These are phyloP conservation scores for Conchocele bisecta DNA, from an alignment of 2,888 invertebrate species.

Conservation along the genomic window DNA sequence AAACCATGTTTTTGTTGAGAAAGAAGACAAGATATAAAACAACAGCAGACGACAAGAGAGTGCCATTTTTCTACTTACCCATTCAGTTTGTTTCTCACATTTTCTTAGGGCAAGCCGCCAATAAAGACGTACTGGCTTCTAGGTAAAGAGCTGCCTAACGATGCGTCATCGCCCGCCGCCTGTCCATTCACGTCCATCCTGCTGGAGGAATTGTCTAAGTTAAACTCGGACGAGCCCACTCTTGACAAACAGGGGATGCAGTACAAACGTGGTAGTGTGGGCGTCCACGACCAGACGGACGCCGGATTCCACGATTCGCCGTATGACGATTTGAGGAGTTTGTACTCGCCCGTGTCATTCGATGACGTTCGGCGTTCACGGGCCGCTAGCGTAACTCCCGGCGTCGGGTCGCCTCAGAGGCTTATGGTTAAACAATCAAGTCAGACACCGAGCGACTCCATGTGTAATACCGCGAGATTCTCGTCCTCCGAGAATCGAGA, in stretches of 20 bases:
- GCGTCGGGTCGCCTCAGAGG: no score
- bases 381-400: constrained; percentile 18
- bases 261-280: neutral
- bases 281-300: no score
- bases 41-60: neutral
- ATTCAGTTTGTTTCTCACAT: neutral
- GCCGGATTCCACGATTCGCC: no score
- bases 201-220: constrained; percentile 60
- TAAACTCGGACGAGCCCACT: constrained; percentile 10
- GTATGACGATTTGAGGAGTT: constrained; percentile 43
- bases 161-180: constrained; percentile 25
- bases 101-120: constrained; percentile 72
- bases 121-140: constrained; percentile 76
- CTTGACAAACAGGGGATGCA: constrained; percentile 6
- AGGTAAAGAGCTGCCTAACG: constrained; percentile 42
- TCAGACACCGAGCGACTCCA: no score
- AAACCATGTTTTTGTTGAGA: no score
- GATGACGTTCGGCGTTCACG: constrained; percentile 61
- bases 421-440: no score
- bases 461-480: no score
- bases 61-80: neutral
- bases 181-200: constrained; percentile 67
- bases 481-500: no score
- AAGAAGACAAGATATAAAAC: no score
- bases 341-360: constrained; percentile 74